Conservation (phyloP, 2,888 invertebrate genomes). For the Archips xylosteana region DNA sequence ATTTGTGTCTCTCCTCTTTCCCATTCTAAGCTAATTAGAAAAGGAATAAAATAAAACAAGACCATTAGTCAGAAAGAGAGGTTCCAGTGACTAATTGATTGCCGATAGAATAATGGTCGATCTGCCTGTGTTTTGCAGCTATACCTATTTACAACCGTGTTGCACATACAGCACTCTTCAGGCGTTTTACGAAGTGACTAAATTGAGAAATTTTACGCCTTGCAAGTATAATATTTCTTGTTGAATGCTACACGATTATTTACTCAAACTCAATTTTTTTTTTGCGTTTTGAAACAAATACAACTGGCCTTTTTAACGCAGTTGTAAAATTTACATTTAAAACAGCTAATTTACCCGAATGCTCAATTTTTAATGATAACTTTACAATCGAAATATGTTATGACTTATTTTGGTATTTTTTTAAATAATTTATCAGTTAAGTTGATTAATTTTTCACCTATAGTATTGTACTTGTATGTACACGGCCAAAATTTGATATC, state of each 20-base stretch:
- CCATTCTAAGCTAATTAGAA: constrained; percentile 65
- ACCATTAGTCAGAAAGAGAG: constrained; percentile 65
- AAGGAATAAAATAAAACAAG: constrained; percentile 66
- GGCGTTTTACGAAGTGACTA: constrained; percentile 22
- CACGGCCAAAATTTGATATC: too few species aligned
- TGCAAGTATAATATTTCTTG: constrained; percentile 8
- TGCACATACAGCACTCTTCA: constrained; percentile 1
- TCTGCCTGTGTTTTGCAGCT: constrained; percentile 49
- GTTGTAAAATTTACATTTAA: too few species aligned
- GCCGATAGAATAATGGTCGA: constrained; percentile 59
- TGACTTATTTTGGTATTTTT: too few species aligned
- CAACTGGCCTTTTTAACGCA: neutral
- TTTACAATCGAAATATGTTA: too few species aligned
- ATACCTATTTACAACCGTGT: constrained; percentile 54
- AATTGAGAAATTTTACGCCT: constrained; percentile 17
- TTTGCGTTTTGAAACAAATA: neutral
- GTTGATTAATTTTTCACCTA: too few species aligned
- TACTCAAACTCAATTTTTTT: neutral
- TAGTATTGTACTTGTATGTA: too few species aligned
- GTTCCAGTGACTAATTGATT: constrained; percentile 68
- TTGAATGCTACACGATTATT: neutral
- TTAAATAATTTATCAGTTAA: too few species aligned
- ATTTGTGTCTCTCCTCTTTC: constrained; percentile 48
- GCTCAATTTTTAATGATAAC: too few species aligned
- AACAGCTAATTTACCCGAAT: too few species aligned